Conservation (phyloP, 2,888 invertebrate genomes). For the Drosophila nr. perissopoda region DNA sequence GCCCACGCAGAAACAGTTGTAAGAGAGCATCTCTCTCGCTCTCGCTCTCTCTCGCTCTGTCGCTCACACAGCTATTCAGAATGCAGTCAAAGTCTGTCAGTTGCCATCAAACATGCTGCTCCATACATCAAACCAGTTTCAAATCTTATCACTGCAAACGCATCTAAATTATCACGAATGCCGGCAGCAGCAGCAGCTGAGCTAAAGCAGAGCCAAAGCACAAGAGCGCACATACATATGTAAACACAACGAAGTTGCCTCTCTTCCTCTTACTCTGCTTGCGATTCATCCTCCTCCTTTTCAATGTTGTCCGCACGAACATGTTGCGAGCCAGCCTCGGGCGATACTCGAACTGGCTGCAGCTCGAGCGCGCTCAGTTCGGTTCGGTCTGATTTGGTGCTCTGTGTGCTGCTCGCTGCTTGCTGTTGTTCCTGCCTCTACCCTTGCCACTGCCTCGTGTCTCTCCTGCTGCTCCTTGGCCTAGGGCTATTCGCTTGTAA, state of each 20-base stretch:
- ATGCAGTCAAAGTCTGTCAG: conserved; percentile 46
- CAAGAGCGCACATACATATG: conserved; percentile 34
- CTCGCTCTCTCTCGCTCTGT: conserved; percentile 1
- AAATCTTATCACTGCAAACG: conserved; percentile 70
- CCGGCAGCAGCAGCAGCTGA: conserved; percentile 60
- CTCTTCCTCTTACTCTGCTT: conserved; percentile 20
- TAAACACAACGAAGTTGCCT: conserved; percentile 70
- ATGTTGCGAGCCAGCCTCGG: conserved; percentile 62
- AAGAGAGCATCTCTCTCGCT: conserved; percentile 4
- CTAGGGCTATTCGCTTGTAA: conserved; percentile 84
- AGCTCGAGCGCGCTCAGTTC: conserved; percentile 41
- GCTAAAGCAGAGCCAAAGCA: conserved; percentile 16
- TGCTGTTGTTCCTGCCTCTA: conserved; percentile 21
- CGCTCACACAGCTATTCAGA: conserved; percentile 29
- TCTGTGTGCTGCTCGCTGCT: conserved; percentile 20
- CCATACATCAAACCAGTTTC: conserved; percentile 73
- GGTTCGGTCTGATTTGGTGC: conserved; percentile 43
- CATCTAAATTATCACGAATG: conserved; percentile 77
- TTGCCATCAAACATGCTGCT: conserved; percentile 71
- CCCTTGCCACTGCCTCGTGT: conserved; percentile 25
- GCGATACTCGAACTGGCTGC: conserved; percentile 44
- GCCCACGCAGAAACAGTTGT: conserved; percentile 34
- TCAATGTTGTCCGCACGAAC: conserved; percentile 54
- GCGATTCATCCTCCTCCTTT: conserved; percentile 12
- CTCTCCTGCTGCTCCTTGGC: conserved; percentile 70